These are phyloP conservation scores for Chionomys nivalis DNA, from an alignment of 2,113 vertebrate genomes.

Conservation along the genomic window DNA sequence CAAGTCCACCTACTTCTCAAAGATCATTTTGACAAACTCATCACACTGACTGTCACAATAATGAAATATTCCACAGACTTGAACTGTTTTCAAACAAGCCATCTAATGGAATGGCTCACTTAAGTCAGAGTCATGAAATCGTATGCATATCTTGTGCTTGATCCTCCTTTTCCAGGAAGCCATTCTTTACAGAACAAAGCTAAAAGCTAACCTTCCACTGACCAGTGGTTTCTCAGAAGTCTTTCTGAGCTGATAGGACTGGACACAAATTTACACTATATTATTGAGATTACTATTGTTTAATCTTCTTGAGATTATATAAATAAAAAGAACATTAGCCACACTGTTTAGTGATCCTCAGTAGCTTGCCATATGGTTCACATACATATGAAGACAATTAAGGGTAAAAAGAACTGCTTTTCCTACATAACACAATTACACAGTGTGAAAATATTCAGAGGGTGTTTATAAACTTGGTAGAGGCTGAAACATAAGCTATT, in stretches of 20 bases:
- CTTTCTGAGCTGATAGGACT: background rate
- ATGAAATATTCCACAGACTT: background rate
- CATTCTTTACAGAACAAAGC: background rate
- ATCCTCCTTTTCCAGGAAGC: background rate
- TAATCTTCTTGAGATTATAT: slow-evolving; percentile 23
- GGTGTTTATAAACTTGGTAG: slow-evolving; percentile 68
- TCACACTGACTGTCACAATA: background rate
- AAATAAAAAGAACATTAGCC: slow-evolving; percentile 54
- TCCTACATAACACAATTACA: slow-evolving; percentile 60
- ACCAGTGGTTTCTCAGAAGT: background rate
- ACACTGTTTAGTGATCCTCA: slow-evolving; percentile 17
- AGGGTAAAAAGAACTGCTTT: slow-evolving; percentile 68
- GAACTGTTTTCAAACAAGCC: background rate
- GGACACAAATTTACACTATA: background rate
- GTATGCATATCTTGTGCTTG: background rate
- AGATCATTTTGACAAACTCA: background rate
- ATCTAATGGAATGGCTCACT: background rate
- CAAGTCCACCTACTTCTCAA: background rate
- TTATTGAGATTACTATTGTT: slow-evolving; percentile 13
- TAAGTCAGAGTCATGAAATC: background rate
- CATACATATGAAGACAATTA: slow-evolving; percentile 74
- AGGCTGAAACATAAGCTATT: slow-evolving; percentile 72
- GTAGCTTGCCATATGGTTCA: slow-evolving; percentile 66
- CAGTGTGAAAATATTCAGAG: slow-evolving; percentile 73
- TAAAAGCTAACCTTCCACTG: background rate